These are phyloP conservation scores for Mesocentrotus franciscanus DNA, from an alignment of 53 echinoderm and acorn worm species.

Conservation along the genomic window DNA sequence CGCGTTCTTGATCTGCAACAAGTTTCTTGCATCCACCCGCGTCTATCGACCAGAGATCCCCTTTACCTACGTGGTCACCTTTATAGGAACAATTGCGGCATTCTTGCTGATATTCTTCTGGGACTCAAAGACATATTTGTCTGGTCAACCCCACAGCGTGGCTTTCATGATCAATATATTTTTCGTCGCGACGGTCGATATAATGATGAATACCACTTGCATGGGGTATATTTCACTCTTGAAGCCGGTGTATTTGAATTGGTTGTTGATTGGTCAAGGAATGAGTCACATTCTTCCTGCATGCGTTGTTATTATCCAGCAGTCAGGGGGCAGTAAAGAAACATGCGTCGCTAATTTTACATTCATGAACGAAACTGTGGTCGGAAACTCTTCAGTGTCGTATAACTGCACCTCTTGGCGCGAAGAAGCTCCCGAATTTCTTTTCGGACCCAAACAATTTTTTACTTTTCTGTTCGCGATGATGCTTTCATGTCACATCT, in stretches of 20 bases:
- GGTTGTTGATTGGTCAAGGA: slow-evolving; percentile 91
- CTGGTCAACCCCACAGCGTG: slow-evolving; percentile 81
- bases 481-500: slow-evolving; percentile 75
- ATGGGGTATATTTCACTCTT: slow-evolving; percentile 83
- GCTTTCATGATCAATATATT: slow-evolving; percentile 73
- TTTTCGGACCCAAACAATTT: slow-evolving; percentile 79
- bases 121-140: slow-evolving; percentile 78
- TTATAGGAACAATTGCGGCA: slow-evolving; percentile 69
- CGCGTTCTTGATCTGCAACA: slow-evolving; percentile 74
- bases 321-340: background rate
- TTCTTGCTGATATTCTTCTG: slow-evolving; percentile 88
- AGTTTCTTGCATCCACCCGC: slow-evolving; percentile 55
- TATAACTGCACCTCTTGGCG: slow-evolving; percentile 77
- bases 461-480: slow-evolving; percentile 82
- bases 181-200: slow-evolving; percentile 79
- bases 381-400: background rate
- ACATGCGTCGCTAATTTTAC: slow-evolving; percentile 66
- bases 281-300: slow-evolving; percentile 82
- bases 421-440: background rate
- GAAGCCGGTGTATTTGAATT: slow-evolving; percentile 78
- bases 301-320: slow-evolving; percentile 79
- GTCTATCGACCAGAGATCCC: slow-evolving; percentile 77
- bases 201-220: slow-evolving; percentile 80
- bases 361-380: slow-evolving; percentile 68
- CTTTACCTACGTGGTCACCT: slow-evolving; percentile 73